Evolutionary conservation across 2,113 vertebrate genomes (phyloP).

Genomic region (Microtus montanus): DNA sequence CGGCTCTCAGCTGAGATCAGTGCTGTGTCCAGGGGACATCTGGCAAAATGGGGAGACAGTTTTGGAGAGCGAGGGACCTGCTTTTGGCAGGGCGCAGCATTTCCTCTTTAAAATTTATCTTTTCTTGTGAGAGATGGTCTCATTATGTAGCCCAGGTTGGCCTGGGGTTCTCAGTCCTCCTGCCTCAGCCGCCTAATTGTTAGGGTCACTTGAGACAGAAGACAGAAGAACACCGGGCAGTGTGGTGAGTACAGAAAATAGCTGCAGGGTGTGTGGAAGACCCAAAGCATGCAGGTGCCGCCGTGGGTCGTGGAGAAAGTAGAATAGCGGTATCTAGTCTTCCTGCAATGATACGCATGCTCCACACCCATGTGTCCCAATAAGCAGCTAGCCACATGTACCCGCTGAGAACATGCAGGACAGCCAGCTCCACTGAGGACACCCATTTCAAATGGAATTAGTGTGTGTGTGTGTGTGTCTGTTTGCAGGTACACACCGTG

Average conservation of each 20-base stretch:
- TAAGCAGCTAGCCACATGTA: neutral
- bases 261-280: neutral
- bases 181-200: neutral
- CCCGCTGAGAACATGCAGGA: neutral
- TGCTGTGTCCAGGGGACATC: neutral
- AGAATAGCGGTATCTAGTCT: neutral
- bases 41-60: neutral
- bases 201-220: neutral
- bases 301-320: neutral
- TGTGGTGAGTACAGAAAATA: accelerated
- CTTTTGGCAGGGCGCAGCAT: accelerated
- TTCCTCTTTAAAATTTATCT: neutral
- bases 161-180: neutral
- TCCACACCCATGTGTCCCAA: neutral
- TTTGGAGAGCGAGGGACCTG: neutral
- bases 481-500: neutral
- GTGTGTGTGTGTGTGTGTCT: neutral
- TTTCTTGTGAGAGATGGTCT: neutral
- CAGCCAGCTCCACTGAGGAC: neutral
- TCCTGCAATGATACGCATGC: neutral
- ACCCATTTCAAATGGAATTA: neutral
- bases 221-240: neutral
- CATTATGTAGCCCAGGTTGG: neutral
- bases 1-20: neutral
- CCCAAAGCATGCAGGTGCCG: neutral